A percentile compares a stretch with the other conserved stretches of the same genome.
phyloP scores from a whole-genome alignment of 2,797 vertebrate genomes.

The Pangasius djambal region DNA sequence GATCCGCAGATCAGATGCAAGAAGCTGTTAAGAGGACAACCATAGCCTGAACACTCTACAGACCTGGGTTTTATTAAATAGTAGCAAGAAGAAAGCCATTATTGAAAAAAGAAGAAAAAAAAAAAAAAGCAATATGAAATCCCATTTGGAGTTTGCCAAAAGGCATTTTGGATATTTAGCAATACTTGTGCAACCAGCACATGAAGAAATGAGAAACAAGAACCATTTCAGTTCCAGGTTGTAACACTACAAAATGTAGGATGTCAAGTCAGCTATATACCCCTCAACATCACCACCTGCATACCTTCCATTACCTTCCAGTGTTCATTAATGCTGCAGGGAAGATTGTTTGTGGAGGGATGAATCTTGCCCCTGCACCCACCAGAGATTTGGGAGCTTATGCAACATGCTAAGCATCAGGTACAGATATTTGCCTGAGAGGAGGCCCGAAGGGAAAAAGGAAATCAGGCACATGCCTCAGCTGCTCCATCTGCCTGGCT shows the following conservation, averaged over 20 bases:
- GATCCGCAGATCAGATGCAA: background rate
- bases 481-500: background rate
- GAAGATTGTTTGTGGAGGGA: background rate
- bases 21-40: background rate
- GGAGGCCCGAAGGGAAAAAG: background rate
- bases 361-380: background rate
- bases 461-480: constrained; percentile 14
- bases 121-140: background rate
- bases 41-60: background rate
- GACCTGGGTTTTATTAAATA: background rate
- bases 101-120: background rate
- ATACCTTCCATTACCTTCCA: background rate
- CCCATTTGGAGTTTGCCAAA: background rate
- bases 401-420: background rate
- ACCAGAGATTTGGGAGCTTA: background rate
- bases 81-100: background rate
- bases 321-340: background rate
- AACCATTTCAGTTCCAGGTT: background rate
- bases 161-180: background rate
- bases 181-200: background rate
- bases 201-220: background rate
- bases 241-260: background rate
- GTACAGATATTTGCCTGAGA: background rate
- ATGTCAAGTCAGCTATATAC: too few species aligned
- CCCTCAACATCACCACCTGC: background rate